Base-by-base conservation (phyloP, 2,113 vertebrate species). In the Triplophysa siluroides region DNA sequence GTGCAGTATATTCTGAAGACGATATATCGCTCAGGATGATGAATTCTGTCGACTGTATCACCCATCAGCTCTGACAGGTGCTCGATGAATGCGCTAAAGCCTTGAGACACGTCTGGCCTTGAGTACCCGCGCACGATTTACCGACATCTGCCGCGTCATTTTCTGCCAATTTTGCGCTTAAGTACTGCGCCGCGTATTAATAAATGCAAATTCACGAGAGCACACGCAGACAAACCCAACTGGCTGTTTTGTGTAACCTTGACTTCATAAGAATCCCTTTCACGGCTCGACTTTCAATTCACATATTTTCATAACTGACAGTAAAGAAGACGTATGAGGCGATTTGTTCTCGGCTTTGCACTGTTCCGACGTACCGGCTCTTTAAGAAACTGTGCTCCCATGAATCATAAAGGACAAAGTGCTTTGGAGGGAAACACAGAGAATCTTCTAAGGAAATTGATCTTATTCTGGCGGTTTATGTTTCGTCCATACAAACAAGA, bases 231-330 rank as follows among this genome's bases (percentile, higher is more conserved):
- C 9, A 56, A 54, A 52, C 67, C 79, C 80, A 67, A 3, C 68
- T 43, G 79, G 65, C 79, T 80, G 85, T 84, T 88, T 85, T 87
- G 79, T 76, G 75, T 84, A 91, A 91, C 92, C 91, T 92, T 92
- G 90, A 91, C 89, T 90, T 88, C 83, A 88, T 90, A 84, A 90
- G 72, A 87, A 69, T 89, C 82, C 83, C 85, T 85, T 85, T 90
- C 85, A 84, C 67, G 76, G 83, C 78, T 88, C 73, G 83, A 79
- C 87, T 86, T 88, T 81, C 62, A 79, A 85, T 83, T 83, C 87
- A 87, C 85, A 88, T 85, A 87, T 91, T 92, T 90, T 87, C 85
- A 83, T 91, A 91, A 92, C 88, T 88, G 88, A 88, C 85, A 85
- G 81, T 87, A 86, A 90, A 87, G 86, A 87, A 89, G 91, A 92